A percentile compares a stretch with the other conserved stretches of the same genome.
Evolutionary conservation across 2,797 vertebrate genomes (phyloP).

Genomic region (Xerus rutilus): DNA sequence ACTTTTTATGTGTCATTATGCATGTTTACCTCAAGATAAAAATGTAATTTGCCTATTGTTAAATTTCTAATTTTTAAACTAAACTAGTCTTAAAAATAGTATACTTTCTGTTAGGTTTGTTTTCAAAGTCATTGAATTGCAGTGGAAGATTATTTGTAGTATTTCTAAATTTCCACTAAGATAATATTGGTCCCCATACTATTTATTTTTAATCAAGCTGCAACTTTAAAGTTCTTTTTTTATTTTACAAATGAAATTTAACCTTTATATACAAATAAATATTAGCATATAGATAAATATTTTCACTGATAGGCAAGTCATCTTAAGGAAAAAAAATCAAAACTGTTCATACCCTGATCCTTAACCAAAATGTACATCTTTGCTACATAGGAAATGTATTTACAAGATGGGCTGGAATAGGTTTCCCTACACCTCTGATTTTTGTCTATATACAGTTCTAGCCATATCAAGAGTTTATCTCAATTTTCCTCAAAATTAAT

Average conservation of each 20-base stretch:
- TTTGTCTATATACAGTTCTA: background rate
- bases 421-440: too few species aligned
- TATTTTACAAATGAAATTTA: background rate
- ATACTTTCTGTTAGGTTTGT: background rate
- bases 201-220: background rate
- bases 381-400: background rate
- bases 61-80: background rate
- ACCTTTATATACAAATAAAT: background rate
- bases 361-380: background rate
- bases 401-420: background rate
- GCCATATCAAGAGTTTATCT: background rate
- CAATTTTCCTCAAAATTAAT: background rate
- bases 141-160: background rate
- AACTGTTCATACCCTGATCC: background rate
- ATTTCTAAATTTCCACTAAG: background rate
- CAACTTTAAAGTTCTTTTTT: background rate
- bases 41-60: background rate
- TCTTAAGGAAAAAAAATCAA: background rate
- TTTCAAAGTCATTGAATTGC: conserved; percentile 40
- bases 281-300: background rate
- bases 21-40: conserved; percentile 11
- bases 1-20: background rate
- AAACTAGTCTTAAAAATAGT: background rate
- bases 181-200: background rate
- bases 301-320: background rate